Evolutionary conservation across 1,140 invertebrate species (phyloP).

Genomic region (Atta texana): DNA sequence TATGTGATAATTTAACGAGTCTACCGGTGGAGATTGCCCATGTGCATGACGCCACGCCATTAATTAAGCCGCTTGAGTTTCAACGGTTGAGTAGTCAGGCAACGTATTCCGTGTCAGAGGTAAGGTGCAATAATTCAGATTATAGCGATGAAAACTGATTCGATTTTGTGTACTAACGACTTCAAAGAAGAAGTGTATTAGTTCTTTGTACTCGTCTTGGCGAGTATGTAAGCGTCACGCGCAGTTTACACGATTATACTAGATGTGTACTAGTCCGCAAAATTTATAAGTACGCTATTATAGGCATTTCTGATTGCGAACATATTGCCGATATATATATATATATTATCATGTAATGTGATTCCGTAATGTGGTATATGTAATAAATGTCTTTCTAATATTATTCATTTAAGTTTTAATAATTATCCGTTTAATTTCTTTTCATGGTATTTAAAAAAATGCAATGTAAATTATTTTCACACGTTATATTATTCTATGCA

Average conservation of each 20-base stretch:
- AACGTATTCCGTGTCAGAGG: slow-evolving; percentile 61
- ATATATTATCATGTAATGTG: background rate
- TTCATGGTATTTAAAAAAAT: background rate
- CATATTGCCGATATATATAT: background rate
- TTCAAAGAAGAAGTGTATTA: slow-evolving; percentile 46
- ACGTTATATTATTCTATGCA: background rate
- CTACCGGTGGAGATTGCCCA: slow-evolving; percentile 66
- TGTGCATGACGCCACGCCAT: slow-evolving; percentile 70
- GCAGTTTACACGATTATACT: background rate
- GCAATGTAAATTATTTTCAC: background rate
- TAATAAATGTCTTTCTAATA: background rate
- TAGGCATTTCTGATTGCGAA: background rate
- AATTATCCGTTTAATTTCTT: background rate
- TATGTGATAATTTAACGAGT: slow-evolving; percentile 77
- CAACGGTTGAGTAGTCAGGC: slow-evolving; percentile 57
- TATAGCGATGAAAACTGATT: slow-evolving; percentile 60
- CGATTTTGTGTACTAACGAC: slow-evolving; percentile 24
- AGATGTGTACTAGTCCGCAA: slow-evolving; percentile 22
- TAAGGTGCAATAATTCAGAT: slow-evolving; percentile 73
- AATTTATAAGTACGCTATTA: slow-evolving; percentile 25
- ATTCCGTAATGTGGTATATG: background rate
- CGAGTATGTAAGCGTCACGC: slow-evolving; percentile 30
- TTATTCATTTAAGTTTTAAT: background rate
- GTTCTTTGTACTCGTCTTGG: slow-evolving; percentile 13
- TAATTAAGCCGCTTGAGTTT: slow-evolving; percentile 73